These are phyloP conservation scores for Centropus bengalensis DNA, from an alignment of 2,113 vertebrate genomes.

Conservation along the genomic window DNA sequence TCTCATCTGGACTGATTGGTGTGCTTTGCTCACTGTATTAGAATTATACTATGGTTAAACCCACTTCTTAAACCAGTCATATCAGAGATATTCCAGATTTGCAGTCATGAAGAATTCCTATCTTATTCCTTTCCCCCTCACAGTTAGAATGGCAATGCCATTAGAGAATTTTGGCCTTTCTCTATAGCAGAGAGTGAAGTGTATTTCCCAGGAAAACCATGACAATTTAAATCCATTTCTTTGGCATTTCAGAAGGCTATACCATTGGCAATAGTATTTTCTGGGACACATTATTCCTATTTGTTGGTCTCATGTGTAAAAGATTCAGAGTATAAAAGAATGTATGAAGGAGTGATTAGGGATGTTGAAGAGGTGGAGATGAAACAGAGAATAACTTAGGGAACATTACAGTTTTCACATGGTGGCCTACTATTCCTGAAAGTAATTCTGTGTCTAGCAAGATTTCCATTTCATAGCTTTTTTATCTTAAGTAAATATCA, in stretches of 20 bases:
- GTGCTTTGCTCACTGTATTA: neutral
- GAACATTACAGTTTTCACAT: neutral
- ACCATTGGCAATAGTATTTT: neutral
- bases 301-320: neutral
- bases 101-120: neutral
- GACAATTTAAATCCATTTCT: neutral
- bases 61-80: neutral
- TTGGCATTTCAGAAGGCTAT: neutral
- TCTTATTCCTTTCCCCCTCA: neutral
- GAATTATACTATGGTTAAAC: neutral
- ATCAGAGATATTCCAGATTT: neutral
- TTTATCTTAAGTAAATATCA: neutral
- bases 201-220: neutral
- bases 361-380: neutral
- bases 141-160: neutral
- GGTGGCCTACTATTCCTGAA: neutral
- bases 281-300: neutral
- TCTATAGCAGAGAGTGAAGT: neutral
- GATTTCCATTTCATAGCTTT: neutral
- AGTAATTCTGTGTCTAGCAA: neutral
- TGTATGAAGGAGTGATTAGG: neutral
- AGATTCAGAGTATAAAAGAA: neutral
- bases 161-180: neutral
- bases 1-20: neutral
- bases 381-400: neutral